Conservation (phyloP, 2,888 invertebrate species). For the Parnassius apollo region DNA sequence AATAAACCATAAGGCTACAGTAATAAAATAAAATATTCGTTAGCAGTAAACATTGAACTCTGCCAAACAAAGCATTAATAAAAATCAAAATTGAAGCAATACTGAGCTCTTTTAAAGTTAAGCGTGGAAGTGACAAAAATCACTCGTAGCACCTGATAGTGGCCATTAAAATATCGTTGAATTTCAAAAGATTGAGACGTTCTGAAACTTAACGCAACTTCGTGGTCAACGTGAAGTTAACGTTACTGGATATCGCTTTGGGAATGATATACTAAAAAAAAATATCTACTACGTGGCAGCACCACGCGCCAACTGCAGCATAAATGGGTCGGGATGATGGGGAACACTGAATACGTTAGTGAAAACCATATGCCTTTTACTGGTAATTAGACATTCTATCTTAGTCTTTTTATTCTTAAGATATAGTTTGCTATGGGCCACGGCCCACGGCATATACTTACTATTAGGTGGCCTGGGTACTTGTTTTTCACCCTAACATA, state of each 20-base stretch:
- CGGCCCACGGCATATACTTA: no score
- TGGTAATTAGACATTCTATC: no score
- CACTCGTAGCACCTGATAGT: constrained; percentile 66
- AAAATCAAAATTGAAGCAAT: constrained; percentile 61
- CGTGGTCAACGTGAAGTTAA: constrained; percentile 2
- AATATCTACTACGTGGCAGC: no score
- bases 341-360: no score
- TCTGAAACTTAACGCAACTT: constrained; percentile 22
- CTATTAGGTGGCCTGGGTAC: no score
- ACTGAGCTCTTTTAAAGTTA: constrained; percentile 54
- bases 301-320: no score
- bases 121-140: constrained; percentile 46
- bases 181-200: constrained; percentile 68
- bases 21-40: constrained; percentile 38
- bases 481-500: no score
- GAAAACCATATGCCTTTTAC: no score
- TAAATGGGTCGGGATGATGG: no score
- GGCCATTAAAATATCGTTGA: constrained; percentile 79
- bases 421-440: no score
- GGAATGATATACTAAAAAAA: background rate
- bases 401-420: no score
- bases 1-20: constrained; percentile 20
- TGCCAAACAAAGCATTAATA: constrained; percentile 57
- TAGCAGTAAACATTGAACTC: constrained; percentile 40
- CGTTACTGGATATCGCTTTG: constrained; percentile 1